phyloP scores from a whole-genome alignment of 2,113 vertebrate genomes.

The Solenodon paradoxus region DNA sequence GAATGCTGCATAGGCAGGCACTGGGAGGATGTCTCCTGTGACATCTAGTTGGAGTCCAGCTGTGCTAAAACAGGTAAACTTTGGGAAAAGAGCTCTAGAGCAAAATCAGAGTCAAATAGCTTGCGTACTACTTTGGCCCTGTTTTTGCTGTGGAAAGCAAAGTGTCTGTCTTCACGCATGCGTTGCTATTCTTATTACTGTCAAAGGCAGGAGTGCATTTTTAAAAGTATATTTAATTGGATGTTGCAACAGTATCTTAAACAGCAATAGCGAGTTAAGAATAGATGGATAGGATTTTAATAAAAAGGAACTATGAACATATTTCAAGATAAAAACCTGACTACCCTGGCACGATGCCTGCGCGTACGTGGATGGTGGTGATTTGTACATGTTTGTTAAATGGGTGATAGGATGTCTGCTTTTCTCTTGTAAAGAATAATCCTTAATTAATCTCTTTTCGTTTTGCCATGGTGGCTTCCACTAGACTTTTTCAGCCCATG shows the following conservation, averaged over 20 bases:
- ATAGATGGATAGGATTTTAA: neutral
- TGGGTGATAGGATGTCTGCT: neutral
- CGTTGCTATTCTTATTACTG: neutral
- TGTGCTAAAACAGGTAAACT: neutral
- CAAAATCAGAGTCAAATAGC: neutral
- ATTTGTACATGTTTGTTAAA: neutral
- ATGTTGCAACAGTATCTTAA: neutral
- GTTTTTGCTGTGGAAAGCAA: neutral
- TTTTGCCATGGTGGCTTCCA: neutral
- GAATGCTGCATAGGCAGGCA: neutral
- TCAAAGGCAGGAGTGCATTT: neutral
- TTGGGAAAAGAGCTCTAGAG: constrained; percentile 6
- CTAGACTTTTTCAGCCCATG: neutral
- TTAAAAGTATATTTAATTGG: neutral
- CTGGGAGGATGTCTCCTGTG: neutral
- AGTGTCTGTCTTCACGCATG: neutral
- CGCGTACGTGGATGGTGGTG: neutral
- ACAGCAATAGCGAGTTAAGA: neutral
- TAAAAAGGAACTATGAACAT: neutral
- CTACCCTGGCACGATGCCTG: neutral
- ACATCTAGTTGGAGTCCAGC: neutral
- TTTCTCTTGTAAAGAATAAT: neutral
- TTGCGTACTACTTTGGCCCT: neutral
- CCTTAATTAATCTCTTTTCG: neutral
- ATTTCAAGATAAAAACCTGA: neutral